phyloP scores from a whole-genome alignment of 1,140 invertebrate genomes.

The Nautilus pompilius region DNA sequence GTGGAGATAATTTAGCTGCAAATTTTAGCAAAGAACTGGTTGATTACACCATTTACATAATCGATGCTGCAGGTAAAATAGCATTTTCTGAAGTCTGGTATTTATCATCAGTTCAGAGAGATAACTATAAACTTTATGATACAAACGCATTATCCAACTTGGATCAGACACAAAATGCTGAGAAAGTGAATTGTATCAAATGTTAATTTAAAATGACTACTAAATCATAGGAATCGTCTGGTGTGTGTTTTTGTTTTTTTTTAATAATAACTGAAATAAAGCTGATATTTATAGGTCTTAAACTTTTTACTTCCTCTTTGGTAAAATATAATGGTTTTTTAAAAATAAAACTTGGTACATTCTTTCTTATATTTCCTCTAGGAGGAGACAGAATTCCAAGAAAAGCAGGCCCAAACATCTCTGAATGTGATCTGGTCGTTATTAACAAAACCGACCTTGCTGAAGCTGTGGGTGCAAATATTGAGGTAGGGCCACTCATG shows the following conservation, averaged over 20 bases:
- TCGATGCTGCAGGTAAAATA: slow-evolving; percentile 54
- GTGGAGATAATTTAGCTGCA: slow-evolving; percentile 54
- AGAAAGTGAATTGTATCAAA: no score
- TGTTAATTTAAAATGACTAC: no score
- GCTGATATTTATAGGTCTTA: no score
- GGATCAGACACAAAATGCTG: no score
- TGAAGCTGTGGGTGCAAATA: slow-evolving; percentile 49
- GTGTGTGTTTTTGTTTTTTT: no score
- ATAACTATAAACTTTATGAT: no score
- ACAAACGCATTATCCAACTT: no score
- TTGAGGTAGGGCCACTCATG: slow-evolving; percentile 32
- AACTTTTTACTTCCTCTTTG: no score
- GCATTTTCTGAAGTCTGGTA: no score
- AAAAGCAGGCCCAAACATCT: slow-evolving; percentile 55
- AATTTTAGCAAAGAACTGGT: slow-evolving; percentile 54
- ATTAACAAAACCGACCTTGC: slow-evolving; percentile 56
- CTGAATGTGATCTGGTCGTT: slow-evolving; percentile 54
- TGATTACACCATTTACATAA: slow-evolving; percentile 56
- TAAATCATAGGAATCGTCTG: no score
- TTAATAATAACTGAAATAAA: no score
- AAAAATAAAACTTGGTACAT: neutral
- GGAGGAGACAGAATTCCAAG: slow-evolving; percentile 54
- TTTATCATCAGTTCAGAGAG: no score
- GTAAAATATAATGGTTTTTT: neutral
- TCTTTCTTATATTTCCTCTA: slow-evolving; percentile 11